Evolutionary conservation across 2,113 vertebrate species (phyloP).

Genomic region (Lepisosteus osseus): DNA sequence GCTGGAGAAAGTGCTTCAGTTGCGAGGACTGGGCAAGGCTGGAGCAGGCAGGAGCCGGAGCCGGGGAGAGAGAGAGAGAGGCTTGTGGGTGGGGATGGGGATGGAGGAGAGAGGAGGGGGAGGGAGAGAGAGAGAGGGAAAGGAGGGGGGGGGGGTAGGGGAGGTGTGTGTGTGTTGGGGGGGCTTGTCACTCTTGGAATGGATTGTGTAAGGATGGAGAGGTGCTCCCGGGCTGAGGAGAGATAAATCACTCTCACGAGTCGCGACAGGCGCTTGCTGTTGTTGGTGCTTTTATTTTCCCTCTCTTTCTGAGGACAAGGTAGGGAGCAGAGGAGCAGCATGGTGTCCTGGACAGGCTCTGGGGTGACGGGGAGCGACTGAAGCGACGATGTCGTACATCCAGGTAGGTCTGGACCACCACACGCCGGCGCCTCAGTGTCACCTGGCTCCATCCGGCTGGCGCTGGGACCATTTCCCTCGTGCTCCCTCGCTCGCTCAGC

Average conservation of each 20-base stretch:
- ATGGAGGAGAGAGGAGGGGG: slow-evolving; percentile 17
- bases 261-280: background rate
- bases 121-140: slow-evolving; percentile 6
- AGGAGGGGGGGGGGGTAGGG: slow-evolving; percentile 9
- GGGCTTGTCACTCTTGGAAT: slow-evolving; percentile 8
- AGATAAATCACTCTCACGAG: slow-evolving; percentile 1
- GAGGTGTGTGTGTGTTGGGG: slow-evolving; percentile 10
- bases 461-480: background rate
- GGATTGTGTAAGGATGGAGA: slow-evolving; percentile 12
- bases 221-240: background rate
- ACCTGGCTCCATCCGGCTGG: background rate
- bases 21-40: slow-evolving; percentile 4
- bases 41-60: slow-evolving; percentile 10
- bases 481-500: background rate
- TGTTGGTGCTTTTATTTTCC: background rate
- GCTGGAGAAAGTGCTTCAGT: slow-evolving; percentile 22
- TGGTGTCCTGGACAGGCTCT: slow-evolving; percentile 11
- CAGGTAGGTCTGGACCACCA: slow-evolving; percentile 20
- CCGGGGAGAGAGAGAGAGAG: background rate
- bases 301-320: slow-evolving; percentile 8
- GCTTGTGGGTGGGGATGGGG: slow-evolving; percentile 27
- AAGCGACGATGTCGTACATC: slow-evolving; percentile 26
- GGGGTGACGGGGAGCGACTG: slow-evolving; percentile 15
- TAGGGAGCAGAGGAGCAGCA: background rate
- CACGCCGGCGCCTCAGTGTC: background rate